Conservation (phyloP, 2,113 vertebrate species). For the Paradoxurus hermaphroditus region DNA sequence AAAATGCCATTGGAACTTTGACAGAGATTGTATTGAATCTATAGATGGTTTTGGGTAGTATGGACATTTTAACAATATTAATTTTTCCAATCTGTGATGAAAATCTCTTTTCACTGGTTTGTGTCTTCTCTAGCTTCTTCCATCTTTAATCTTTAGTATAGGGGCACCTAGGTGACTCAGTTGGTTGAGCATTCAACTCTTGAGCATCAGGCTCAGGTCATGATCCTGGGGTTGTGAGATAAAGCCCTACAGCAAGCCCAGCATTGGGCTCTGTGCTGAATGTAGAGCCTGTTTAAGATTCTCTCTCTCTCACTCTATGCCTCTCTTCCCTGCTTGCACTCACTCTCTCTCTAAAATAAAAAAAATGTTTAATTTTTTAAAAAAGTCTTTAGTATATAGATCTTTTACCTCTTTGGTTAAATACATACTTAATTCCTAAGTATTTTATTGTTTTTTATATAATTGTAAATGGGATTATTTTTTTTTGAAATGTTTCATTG, state of each 20-base stretch:
- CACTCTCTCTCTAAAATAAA: no score
- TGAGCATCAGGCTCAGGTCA: no score
- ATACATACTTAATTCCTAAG: neutral
- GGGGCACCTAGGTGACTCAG: no score
- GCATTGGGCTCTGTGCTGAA: no score
- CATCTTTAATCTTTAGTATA: neutral
- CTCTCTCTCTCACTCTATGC: no score
- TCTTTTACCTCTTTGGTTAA: neutral
- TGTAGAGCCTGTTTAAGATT: no score
- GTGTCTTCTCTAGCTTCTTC: neutral
- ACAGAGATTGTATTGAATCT: neutral
- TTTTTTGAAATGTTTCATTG: neutral
- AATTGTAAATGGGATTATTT: neutral
- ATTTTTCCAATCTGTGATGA: neutral
- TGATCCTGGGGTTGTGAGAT: no score
- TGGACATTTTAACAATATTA: neutral
- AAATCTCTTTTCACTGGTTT: neutral
- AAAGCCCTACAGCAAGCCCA: no score
- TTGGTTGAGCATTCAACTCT: no score
- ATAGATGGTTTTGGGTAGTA: neutral
- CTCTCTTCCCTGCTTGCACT: no score
- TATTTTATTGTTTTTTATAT: neutral
- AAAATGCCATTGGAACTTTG: neutral
- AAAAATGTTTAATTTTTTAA: no score
- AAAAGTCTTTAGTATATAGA: neutral